Evolutionary conservation across 30 jellyfish, hydroid and myxozoan genomes (phyloP).

Genomic region (Turritopsis dohrnii): DNA sequence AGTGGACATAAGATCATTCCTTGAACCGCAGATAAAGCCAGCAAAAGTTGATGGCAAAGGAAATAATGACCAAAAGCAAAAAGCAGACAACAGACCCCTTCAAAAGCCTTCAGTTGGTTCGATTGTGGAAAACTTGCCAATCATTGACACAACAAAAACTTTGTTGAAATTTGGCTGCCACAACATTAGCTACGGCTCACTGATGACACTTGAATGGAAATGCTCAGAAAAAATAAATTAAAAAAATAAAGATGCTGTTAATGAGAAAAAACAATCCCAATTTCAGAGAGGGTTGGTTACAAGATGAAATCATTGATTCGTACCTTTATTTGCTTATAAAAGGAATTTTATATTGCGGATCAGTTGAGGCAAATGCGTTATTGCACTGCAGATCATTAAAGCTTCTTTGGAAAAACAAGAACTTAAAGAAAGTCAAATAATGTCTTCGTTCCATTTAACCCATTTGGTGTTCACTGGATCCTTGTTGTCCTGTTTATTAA

Average conservation of each 20-base stretch:
- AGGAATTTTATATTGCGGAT: slow-evolving; percentile 6
- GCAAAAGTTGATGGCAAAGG: not conserved
- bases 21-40: not conserved
- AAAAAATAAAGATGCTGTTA: not conserved
- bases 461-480: slow-evolving; percentile 22
- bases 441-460: slow-evolving; percentile 28
- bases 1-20: not conserved
- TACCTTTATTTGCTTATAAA: not conserved
- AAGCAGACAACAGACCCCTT: not conserved
- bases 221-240: not conserved
- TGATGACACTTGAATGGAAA: not conserved
- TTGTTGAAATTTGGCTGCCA: not conserved
- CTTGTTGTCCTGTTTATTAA: not conserved
- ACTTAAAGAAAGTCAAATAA: not conserved
- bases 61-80: not conserved
- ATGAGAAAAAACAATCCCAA: not conserved
- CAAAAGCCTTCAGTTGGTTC: not conserved
- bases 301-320: slow-evolving; percentile 7
- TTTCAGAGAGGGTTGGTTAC: slow-evolving; percentile 16
- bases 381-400: slow-evolving; percentile 3
- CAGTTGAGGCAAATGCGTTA: slow-evolving; percentile 13
- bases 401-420: slow-evolving; percentile 25
- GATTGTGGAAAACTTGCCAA: not conserved
- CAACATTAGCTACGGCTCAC: not conserved
- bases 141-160: not conserved